Base-by-base conservation (phyloP, 2,888 invertebrate genomes). In the Ctenicera cuprea region DNA sequence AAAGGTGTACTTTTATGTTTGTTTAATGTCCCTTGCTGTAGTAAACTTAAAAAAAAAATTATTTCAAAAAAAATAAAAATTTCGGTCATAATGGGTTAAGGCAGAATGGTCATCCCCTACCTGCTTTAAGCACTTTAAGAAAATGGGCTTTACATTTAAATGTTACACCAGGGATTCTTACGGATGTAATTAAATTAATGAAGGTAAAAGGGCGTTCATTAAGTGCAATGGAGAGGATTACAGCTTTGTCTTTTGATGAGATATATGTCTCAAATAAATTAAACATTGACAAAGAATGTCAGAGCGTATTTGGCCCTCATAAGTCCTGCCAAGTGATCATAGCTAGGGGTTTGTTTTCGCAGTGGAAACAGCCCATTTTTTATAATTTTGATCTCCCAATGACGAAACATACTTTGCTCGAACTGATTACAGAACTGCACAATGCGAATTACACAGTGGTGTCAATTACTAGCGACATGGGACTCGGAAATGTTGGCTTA, bases 351-450 rank as follows among this genome's bases (percentile, higher is more conserved):
- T 20, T 80, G 16, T 50, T 79, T 73, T 20, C 48, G 9, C 69
- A 72, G 0, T 82, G 80, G 82, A 82, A 81, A 63, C 80, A 81
- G 70, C 80, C 79, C 14, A 52, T 83, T 20, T 82, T 71, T 75
- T 81, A 80, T 74, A 38, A 77, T 52, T 81, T 79, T 75, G 81
- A 82, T 68, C 71, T 70, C 43, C 57, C 76, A 18, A 79, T 81
- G 77, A 77, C 74, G 52, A 77, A 78, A 73, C 69, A 78, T 14
- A 77, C 78, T 69, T 43, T 81, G 9, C 26, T 64, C 3, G 37
- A 74, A 22, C 73, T 78, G 14, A 82, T 82, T 57, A 16, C 57
- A 18, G 16, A 33, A 33, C 12, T 37, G 3, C 26, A 52, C 65
- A 26, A 26, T 20, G 20, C 16, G 1, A 37, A 59, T 38, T 62